Evolutionary conservation across 2,797 vertebrate genomes (phyloP).

Genomic region (Enteromius anoplus): DNA sequence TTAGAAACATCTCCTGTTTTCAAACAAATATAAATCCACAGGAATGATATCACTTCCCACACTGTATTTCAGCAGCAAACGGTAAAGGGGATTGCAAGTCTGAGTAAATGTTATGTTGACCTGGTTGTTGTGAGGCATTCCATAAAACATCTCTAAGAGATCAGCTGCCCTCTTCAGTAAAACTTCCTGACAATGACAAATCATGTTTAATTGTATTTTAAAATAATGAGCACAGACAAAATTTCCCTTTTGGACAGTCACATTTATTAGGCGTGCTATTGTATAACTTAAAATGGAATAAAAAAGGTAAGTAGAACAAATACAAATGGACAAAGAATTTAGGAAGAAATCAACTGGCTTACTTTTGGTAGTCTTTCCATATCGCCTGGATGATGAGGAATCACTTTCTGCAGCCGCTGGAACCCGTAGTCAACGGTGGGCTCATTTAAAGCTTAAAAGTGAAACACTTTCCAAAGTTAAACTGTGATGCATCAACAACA

Average conservation of each 20-base stretch:
- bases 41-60: not conserved
- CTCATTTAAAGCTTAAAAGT: conserved; percentile 76
- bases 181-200: conserved; percentile 47
- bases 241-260: not conserved
- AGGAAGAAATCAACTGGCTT: not conserved
- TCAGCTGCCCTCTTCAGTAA: conserved; percentile 46
- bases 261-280: not conserved
- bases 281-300: not conserved
- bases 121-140: conserved; percentile 34
- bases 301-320: not conserved
- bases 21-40: not conserved
- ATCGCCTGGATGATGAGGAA: conserved; percentile 80
- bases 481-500: not conserved
- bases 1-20: conserved; percentile 24
- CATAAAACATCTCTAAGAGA: conserved; percentile 32
- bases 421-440: conserved; percentile 85
- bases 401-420: conserved; percentile 82
- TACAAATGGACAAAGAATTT: not conserved
- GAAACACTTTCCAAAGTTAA: not conserved
- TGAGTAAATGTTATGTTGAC: conserved; percentile 1
- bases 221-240: not conserved
- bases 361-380: conserved; percentile 83
- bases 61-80: not conserved
- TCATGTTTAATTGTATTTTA: not conserved
- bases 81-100: not conserved